A percentile compares a stretch with the other conserved stretches of the same genome.
Conservation (phyloP, 1,140 invertebrate genomes). For the Oryzaephilus surinamensis region DNA sequence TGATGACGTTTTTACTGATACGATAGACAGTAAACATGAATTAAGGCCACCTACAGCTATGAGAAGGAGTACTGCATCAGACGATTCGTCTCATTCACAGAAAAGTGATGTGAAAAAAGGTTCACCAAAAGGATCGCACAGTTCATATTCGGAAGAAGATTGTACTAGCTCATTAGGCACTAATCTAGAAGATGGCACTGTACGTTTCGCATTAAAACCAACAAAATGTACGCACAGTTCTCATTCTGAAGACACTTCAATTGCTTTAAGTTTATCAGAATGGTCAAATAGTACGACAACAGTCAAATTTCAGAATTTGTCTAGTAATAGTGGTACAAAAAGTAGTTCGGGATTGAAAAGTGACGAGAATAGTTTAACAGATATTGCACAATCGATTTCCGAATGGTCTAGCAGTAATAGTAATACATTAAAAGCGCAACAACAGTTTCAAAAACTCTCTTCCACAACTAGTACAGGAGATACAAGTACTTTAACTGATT, state of each 20-base stretch:
- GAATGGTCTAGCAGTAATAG: conserved; percentile 47
- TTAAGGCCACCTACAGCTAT: conserved; percentile 31
- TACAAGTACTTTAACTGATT: conserved; percentile 32
- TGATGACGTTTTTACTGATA: conserved; percentile 51
- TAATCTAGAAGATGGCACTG: conserved; percentile 61
- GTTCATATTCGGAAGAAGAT: conserved; percentile 58
- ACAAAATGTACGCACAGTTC: conserved; percentile 66
- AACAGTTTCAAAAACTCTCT: conserved; percentile 33
- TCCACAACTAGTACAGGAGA: conserved; percentile 29
- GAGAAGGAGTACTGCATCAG: conserved; percentile 31
- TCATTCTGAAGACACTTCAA: conserved; percentile 73
- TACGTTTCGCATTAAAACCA: conserved; percentile 61
- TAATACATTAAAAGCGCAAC: conserved; percentile 28
- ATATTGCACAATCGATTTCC: conserved; percentile 45
- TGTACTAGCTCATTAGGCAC: conserved; percentile 47
- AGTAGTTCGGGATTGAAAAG: conserved; percentile 45
- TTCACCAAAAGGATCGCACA: conserved; percentile 46
- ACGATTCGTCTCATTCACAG: conserved; percentile 32
- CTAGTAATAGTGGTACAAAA: conserved; percentile 53
- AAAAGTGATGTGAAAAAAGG: conserved; percentile 20
- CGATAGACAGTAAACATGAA: conserved; percentile 25
- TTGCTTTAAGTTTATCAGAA: conserved; percentile 70
- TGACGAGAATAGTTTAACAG: conserved; percentile 45
- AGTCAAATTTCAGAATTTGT: conserved; percentile 61
- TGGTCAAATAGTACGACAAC: conserved; percentile 76